A percentile compares a stretch with the other conserved stretches of the same genome.
phyloP scores from a whole-genome alignment of 2,113 vertebrate genomes.

The Forbesichthys agassizii region DNA sequence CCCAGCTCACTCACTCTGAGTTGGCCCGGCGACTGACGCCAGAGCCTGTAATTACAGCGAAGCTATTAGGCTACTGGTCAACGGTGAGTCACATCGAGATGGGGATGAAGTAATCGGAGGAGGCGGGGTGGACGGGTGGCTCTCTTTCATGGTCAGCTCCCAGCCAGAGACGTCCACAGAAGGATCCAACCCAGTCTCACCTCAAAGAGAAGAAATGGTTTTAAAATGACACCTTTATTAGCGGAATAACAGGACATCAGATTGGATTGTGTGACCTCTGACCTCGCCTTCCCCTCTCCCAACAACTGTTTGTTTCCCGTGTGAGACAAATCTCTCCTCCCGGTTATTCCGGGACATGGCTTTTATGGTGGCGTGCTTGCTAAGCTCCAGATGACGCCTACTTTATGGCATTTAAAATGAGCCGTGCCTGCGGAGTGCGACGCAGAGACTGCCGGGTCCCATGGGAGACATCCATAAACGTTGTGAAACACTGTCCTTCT shows the following conservation, averaged over 20 bases:
- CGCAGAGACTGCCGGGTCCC: conserved; percentile 62
- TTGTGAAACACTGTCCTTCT: conserved; percentile 72
- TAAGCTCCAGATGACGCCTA: conserved; percentile 53
- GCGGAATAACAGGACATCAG: conserved; percentile 3
- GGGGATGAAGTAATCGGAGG: background rate
- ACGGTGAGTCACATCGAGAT: conserved; percentile 58
- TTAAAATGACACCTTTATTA: conserved; percentile 25
- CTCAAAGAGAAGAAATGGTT: conserved; percentile 26
- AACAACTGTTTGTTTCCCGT: conserved; percentile 32
- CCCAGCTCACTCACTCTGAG: conserved; percentile 45
- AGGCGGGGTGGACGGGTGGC: conserved; percentile 36
- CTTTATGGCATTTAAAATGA: conserved; percentile 43
- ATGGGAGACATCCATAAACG: conserved; percentile 66
- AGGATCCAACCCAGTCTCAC: conserved; percentile 54
- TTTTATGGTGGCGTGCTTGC: conserved; percentile 36
- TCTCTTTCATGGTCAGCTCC: conserved; percentile 51
- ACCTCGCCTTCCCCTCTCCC: conserved; percentile 10
- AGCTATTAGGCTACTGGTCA: conserved; percentile 69
- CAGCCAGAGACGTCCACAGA: conserved; percentile 39
- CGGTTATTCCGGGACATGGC: conserved; percentile 47
- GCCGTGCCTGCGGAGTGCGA: conserved; percentile 37
- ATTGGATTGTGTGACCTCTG: conserved; percentile 52
- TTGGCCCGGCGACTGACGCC: conserved; percentile 52
- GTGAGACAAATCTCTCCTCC: conserved; percentile 8
- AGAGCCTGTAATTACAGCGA: conserved; percentile 65